Percentiles rank a stretch among this genome's conserved stretches.
Conservation (phyloP, 2,797 vertebrate genomes). For the Staurois parvus region DNA sequence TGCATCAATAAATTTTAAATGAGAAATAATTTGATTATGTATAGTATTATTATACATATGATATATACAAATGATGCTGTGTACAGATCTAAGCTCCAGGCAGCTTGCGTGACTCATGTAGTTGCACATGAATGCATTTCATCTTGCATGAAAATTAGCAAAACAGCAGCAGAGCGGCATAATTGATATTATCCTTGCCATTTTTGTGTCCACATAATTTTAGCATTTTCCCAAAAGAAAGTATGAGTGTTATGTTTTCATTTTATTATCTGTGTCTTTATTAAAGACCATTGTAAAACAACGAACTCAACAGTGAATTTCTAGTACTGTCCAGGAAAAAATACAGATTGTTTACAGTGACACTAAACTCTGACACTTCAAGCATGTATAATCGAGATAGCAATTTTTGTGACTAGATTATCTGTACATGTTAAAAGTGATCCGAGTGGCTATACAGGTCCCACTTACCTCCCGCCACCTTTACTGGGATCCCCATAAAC, state of each 20-base stretch:
- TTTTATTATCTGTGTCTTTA: background rate
- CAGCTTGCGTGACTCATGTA: conserved; percentile 22
- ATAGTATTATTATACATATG: conserved; percentile 18
- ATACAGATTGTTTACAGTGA: no score
- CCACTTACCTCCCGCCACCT: no score
- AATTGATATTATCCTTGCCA: conserved; percentile 29
- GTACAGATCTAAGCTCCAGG: conserved; percentile 21
- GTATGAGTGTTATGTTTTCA: background rate
- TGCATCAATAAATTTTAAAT: conserved; percentile 10
- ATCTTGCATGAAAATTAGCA: conserved; percentile 30
- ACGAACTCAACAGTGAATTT: background rate
- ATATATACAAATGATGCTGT: conserved; percentile 37
- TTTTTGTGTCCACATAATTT: conserved; percentile 18
- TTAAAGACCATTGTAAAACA: background rate
- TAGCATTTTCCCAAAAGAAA: conserved; percentile 1
- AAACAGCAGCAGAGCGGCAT: conserved; percentile 16
- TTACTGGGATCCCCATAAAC: no score
- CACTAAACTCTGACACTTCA: no score
- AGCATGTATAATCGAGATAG: no score
- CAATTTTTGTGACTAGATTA: no score
- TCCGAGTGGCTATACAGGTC: no score
- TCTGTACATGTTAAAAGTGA: no score
- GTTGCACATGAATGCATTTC: conserved; percentile 48
- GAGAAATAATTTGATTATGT: conserved; percentile 1
- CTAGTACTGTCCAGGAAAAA: background rate